phyloP scores from a whole-genome alignment of 2,888 invertebrate genomes.

The Eutolmus rufibarbis region DNA sequence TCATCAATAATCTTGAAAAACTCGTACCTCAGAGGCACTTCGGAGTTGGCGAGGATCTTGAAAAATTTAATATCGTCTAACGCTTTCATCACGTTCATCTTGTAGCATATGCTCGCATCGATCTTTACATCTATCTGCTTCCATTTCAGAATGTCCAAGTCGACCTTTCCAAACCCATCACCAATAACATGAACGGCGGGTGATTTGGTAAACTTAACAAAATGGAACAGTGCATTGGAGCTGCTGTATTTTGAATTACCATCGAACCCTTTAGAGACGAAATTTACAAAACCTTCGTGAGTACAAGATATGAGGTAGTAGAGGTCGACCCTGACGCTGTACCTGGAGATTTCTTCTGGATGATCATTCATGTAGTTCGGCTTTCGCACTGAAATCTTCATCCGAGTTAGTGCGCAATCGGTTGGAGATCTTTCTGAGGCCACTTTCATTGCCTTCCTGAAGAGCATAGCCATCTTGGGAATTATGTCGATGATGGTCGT shows the following conservation, averaged over 20 bases:
- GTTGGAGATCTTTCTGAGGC: background rate
- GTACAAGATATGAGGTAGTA: slow-evolving; percentile 1
- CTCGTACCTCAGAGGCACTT: background rate
- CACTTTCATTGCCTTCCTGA: background rate
- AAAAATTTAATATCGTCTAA: background rate
- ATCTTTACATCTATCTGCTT: background rate
- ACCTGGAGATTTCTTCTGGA: slow-evolving; percentile 6
- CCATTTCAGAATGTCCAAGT: background rate
- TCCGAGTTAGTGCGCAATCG: background rate
- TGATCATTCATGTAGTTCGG: slow-evolving; percentile 3
- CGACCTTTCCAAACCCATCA: background rate
- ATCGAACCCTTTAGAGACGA: background rate
- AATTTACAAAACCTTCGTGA: background rate
- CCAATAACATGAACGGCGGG: background rate
- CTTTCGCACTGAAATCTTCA: background rate
- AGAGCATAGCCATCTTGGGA: background rate
- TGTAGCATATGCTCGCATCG: background rate
- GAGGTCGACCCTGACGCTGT: background rate
- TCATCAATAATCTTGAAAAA: slow-evolving; percentile 14
- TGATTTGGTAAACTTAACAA: background rate
- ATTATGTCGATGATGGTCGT: background rate
- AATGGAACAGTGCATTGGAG: background rate
- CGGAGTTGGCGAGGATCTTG: background rate
- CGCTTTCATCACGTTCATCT: background rate
- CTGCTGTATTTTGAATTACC: background rate